These are phyloP conservation scores for Tethea ocularis DNA, from an alignment of 2,888 invertebrate species.

Conservation along the genomic window DNA sequence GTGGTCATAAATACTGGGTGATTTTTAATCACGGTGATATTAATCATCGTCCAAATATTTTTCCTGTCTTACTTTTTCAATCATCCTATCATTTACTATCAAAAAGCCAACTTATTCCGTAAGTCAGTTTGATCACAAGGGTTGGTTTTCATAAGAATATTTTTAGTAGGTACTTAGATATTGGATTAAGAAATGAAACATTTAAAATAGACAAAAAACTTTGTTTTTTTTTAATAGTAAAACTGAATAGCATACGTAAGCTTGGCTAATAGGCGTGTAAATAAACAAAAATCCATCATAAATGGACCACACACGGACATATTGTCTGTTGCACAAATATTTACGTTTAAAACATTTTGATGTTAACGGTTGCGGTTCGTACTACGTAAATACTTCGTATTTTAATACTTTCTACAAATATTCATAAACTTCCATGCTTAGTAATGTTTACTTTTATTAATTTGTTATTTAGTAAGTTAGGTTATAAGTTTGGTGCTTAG, in stretches of 20 bases:
- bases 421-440: background rate
- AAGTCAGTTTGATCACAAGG: no score
- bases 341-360: constrained; percentile 48
- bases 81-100: no score
- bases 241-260: background rate
- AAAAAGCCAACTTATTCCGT: no score
- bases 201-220: background rate
- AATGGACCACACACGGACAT: constrained; percentile 40
- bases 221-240: background rate
- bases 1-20: no score
- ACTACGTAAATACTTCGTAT: constrained; percentile 11
- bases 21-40: no score
- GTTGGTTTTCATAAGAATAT: no score
- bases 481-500: no score
- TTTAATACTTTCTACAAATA: background rate
- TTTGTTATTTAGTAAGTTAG: no score
- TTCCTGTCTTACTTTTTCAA: no score
- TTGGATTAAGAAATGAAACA: background rate
- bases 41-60: no score
- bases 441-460: no score
- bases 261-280: constrained; percentile 7
- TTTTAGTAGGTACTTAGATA: no score
- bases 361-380: constrained; percentile 31
- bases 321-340: constrained; percentile 47
- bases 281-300: constrained; percentile 37